Evolutionary conservation across 2,888 invertebrate species (phyloP).

Genomic region (Venusia cambrica): DNA sequence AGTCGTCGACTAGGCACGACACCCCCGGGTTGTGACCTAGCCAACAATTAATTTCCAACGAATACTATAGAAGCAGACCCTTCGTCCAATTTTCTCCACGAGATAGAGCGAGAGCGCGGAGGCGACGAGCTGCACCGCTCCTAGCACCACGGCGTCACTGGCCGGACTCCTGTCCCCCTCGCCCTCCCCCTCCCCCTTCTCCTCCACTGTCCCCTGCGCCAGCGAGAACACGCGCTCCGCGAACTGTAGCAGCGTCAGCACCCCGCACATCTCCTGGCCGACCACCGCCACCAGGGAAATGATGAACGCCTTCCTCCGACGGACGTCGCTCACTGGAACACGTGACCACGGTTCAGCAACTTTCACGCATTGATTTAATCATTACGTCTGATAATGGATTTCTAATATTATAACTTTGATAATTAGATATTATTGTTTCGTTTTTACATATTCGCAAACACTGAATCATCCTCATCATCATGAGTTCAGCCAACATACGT

Average conservation of each 20-base stretch:
- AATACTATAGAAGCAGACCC: constrained; percentile 48
- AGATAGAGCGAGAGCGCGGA: constrained; percentile 49
- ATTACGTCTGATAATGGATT: too few species aligned
- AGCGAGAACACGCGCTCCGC: constrained; percentile 60
- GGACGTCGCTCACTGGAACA: constrained; percentile 44
- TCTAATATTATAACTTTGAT: too few species aligned
- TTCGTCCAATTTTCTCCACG: constrained; percentile 53
- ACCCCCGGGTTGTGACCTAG: too few species aligned
- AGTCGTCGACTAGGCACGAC: too few species aligned
- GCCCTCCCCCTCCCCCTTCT: constrained; percentile 1
- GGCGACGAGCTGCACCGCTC: constrained; percentile 29
- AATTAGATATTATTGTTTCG: too few species aligned
- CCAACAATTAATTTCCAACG: too few species aligned
- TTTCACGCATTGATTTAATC: too few species aligned
- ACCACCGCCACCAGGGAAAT: constrained; percentile 48
- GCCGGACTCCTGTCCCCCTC: constrained; percentile 23
- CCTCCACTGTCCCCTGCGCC: constrained; percentile 26
- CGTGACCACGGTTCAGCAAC: too few species aligned
- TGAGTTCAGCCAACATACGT: too few species aligned
- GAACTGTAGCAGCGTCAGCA: constrained; percentile 60
- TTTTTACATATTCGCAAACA: too few species aligned
- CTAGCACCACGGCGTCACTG: constrained; percentile 31
- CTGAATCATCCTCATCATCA: too few species aligned
- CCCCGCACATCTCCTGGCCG: constrained; percentile 61
- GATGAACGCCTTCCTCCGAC: constrained; percentile 50